Conservation (phyloP, 2,797 vertebrate species). For the Adelosebastes latens region DNA sequence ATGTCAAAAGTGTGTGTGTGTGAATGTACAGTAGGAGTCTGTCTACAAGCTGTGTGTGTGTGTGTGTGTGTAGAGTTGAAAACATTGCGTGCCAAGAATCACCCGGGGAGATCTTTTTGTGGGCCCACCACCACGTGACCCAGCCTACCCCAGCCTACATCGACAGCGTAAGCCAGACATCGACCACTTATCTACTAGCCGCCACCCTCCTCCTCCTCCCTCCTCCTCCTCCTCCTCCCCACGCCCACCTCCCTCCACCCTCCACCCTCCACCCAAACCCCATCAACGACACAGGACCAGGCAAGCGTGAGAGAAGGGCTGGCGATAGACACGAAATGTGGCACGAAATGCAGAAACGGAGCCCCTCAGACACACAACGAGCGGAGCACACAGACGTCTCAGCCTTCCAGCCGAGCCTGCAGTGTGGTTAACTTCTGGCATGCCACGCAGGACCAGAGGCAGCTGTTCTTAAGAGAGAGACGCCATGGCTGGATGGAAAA, state of each 20-base stretch:
- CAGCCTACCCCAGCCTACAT: slow-evolving; percentile 70
- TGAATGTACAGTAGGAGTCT: not conserved
- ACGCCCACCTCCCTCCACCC: not conserved
- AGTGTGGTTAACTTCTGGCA: slow-evolving; percentile 76
- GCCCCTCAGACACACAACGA: slow-evolving; percentile 56
- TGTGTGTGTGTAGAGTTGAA: slow-evolving; percentile 40
- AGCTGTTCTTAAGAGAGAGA: slow-evolving; percentile 73
- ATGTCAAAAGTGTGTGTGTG: slow-evolving; percentile 24
- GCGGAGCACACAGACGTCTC: slow-evolving; percentile 60
- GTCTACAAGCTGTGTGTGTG: not conserved
- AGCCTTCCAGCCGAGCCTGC: slow-evolving; percentile 61
- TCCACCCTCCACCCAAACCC: slow-evolving; percentile 57
- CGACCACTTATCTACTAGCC: slow-evolving; percentile 75
- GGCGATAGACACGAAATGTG: slow-evolving; percentile 85
- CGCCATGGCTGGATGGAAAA: slow-evolving; percentile 49
- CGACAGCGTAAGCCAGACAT: slow-evolving; percentile 64
- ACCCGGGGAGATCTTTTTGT: slow-evolving; percentile 72
- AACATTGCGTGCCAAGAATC: slow-evolving; percentile 82
- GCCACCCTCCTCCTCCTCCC: slow-evolving; percentile 56
- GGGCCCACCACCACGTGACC: slow-evolving; percentile 67
- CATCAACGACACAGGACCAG: slow-evolving; percentile 72
- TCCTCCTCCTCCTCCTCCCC: slow-evolving; percentile 45
- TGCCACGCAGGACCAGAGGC: slow-evolving; percentile 64
- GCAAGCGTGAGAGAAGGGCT: slow-evolving; percentile 87
- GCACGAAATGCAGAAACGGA: slow-evolving; percentile 78